Evolutionary conservation across 2,888 invertebrate genomes (phyloP).

Genomic region (Drosophila robusta): DNA sequence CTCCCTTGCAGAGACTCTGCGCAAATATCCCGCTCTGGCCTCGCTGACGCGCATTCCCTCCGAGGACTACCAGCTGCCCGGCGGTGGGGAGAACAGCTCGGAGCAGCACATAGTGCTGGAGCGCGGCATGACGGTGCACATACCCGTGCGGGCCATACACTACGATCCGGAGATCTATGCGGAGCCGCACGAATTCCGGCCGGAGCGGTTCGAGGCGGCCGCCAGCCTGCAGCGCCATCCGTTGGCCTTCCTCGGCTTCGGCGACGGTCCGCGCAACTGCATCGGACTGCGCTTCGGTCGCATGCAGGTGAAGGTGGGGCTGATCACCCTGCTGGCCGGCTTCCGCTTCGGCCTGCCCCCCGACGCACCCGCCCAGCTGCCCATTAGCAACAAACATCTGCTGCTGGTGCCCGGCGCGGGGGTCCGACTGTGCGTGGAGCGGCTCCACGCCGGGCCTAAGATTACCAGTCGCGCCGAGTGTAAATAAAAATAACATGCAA

Average conservation of each 20-base stretch:
- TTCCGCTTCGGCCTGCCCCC: constrained; percentile 31
- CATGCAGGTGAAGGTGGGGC: constrained; percentile 79
- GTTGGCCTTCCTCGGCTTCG: constrained; percentile 83
- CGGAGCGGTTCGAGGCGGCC: constrained; percentile 84
- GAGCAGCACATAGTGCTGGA: constrained; percentile 67
- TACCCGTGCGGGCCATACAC: constrained; percentile 84
- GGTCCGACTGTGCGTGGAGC: constrained; percentile 57
- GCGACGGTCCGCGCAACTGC: constrained; percentile 82
- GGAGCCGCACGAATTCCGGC: constrained; percentile 84
- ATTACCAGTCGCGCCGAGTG: constrained; percentile 51
- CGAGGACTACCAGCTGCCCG: constrained; percentile 79
- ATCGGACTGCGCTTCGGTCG: constrained; percentile 80
- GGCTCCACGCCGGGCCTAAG: constrained; percentile 16
- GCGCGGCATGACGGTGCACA: constrained; percentile 78
- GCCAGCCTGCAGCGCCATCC: constrained; percentile 73
- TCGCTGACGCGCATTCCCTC: constrained; percentile 80
- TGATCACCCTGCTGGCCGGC: constrained; percentile 63
- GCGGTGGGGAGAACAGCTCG: constrained; percentile 22
- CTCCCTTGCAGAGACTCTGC: constrained; percentile 83
- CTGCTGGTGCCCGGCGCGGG: constrained; percentile 52
- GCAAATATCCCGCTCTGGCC: constrained; percentile 85
- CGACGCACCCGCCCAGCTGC: constrained; percentile 45
- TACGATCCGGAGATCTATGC: constrained; percentile 85
- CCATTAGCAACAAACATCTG: constrained; percentile 31
- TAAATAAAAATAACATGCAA: constrained; percentile 34